phyloP scores from a whole-genome alignment of 2,888 invertebrate species.

The Slavum lentiscoides region DNA sequence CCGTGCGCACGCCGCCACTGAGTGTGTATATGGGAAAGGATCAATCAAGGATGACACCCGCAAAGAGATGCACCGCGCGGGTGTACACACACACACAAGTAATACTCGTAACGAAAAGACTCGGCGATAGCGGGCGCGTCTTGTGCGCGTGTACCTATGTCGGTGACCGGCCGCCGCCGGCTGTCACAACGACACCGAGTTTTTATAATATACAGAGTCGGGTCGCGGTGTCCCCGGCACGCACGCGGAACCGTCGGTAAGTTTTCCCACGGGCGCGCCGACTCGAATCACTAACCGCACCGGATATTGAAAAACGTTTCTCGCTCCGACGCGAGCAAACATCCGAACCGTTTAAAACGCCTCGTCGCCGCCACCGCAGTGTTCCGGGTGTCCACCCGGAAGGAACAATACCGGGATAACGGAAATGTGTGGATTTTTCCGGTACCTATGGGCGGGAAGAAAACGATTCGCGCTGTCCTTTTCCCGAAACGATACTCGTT shows the following conservation, averaged over 20 bases:
- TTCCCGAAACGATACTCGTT: too few relatives aligned
- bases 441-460: too few relatives aligned
- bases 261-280: slow-evolving; percentile 50
- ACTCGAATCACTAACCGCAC: slow-evolving; percentile 46
- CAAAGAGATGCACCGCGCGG: neutral
- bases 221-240: neutral
- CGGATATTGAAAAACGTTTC: slow-evolving; percentile 49
- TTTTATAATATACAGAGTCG: too few relatives aligned
- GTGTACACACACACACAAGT: too few relatives aligned
- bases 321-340: slow-evolving; percentile 21
- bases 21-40: neutral
- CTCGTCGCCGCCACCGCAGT: neutral
- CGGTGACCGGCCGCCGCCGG: neutral
- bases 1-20: neutral
- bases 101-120: neutral
- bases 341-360: slow-evolving; percentile 41
- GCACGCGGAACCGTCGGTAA: neutral
- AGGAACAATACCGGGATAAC: neutral
- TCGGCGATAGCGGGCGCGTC: neutral
- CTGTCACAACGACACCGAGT: too few relatives aligned
- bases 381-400: neutral
- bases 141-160: neutral
- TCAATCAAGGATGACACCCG: slow-evolving; percentile 19
- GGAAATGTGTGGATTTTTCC: neutral
- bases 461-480: too few relatives aligned